Evolutionary conservation across 2,113 vertebrate species (phyloP).

Genomic region (Corydoras sp.): DNA sequence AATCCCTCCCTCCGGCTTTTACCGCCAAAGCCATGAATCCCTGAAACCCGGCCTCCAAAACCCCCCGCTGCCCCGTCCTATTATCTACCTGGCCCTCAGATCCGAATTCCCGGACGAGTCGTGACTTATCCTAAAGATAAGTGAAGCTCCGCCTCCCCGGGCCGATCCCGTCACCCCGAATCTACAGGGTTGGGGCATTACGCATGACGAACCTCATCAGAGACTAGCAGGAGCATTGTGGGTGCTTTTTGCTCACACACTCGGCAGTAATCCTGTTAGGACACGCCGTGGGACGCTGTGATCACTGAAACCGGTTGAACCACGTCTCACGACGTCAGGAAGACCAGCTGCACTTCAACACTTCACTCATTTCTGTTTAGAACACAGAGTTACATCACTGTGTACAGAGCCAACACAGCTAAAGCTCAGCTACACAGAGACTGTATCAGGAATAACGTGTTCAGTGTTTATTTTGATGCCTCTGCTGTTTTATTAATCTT

Average conservation of each 20-base stretch:
- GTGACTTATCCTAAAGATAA: constrained; percentile 10
- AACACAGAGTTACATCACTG: no score
- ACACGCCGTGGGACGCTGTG: neutral
- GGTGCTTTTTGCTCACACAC: neutral
- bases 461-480: no score
- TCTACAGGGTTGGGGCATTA: no score
- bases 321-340: neutral
- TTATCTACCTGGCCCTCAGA: neutral
- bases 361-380: no score
- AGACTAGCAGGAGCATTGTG: neutral
- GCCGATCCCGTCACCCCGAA: neutral
- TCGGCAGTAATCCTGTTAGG: constrained; percentile 1
- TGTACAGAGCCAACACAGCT: no score
- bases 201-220: no score
- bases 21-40: neutral
- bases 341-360: neutral
- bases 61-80: neutral
- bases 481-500: no score
- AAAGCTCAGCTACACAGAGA: no score
- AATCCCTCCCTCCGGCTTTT: neutral
- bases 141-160: neutral
- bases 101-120: neutral
- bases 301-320: neutral
- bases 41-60: neutral
- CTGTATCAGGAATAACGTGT: no score